phyloP scores from a whole-genome alignment of 2,113 vertebrate species.

The Pangasianodon gigas region DNA sequence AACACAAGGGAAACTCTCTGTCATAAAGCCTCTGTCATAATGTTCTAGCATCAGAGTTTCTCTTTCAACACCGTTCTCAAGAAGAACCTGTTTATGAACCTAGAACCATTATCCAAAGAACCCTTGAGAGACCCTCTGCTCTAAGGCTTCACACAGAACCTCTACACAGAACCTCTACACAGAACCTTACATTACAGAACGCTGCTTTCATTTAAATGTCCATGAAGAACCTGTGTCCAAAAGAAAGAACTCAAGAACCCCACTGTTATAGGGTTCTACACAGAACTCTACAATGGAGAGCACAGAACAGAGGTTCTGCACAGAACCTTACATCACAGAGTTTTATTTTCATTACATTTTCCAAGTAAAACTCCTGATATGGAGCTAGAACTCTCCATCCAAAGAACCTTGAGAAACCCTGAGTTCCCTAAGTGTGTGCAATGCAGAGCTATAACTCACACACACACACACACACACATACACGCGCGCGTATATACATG shows the following conservation, averaged over 20 bases:
- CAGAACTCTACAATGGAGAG: neutral
- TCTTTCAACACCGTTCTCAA: too few species aligned
- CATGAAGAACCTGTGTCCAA: neutral
- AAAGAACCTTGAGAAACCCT: neutral
- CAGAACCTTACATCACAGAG: neutral
- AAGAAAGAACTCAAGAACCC: neutral
- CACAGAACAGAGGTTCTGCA: neutral
- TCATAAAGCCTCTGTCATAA: too few species aligned
- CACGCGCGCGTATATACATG: neutral
- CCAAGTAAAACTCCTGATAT: neutral
- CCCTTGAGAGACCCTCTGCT: neutral
- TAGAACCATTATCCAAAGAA: too few species aligned
- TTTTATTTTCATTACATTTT: neutral
- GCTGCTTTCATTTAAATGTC: neutral
- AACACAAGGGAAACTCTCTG: neutral
- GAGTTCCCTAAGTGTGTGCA: neutral
- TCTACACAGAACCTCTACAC: neutral
- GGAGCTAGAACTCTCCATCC: neutral
- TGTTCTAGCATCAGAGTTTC: too few species aligned
- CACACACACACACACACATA: neutral
- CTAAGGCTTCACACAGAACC: neutral
- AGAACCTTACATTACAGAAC: neutral
- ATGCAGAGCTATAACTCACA: neutral
- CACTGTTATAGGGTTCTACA: neutral
- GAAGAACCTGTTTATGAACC: too few species aligned